These are phyloP conservation scores for Calonectris borealis DNA, from an alignment of 2,113 vertebrate genomes.

Conservation along the genomic window DNA sequence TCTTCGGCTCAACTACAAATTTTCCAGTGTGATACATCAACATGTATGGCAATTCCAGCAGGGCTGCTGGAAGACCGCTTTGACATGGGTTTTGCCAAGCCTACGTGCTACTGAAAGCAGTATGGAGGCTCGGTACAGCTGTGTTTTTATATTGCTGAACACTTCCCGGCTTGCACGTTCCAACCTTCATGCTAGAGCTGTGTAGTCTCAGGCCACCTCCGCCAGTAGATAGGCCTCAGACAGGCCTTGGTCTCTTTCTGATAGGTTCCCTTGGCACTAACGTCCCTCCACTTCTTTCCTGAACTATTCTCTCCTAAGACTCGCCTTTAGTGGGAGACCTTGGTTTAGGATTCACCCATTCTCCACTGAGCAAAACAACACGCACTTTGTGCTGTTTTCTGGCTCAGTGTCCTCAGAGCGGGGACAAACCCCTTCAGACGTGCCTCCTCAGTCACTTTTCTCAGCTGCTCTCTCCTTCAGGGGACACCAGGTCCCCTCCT, in stretches of 20 bases:
- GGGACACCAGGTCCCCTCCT: background rate
- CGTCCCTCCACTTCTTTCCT: background rate
- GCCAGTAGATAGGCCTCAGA: background rate
- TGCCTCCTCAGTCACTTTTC: background rate
- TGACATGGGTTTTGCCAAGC: background rate
- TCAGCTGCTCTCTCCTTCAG: background rate
- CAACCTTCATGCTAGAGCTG: background rate
- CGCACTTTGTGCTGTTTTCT: fast-evolving
- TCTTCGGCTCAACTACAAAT: background rate
- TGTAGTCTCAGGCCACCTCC: background rate
- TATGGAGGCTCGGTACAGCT: background rate
- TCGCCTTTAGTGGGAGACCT: background rate
- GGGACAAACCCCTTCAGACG: background rate
- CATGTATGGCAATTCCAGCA: fast-evolving
- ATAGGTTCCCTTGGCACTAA: background rate
- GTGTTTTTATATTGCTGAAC: background rate
- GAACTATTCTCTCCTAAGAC: background rate
- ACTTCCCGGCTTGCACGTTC: fast-evolving
- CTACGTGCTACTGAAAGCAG: background rate
- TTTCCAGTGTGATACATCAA: background rate
- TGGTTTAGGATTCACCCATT: background rate
- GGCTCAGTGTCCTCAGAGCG: background rate
- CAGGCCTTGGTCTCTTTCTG: background rate
- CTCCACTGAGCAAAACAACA: background rate
- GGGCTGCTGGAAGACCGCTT: background rate